Evolutionary conservation across 2,113 vertebrate species (phyloP).

Genomic region (Microtus montanus): DNA sequence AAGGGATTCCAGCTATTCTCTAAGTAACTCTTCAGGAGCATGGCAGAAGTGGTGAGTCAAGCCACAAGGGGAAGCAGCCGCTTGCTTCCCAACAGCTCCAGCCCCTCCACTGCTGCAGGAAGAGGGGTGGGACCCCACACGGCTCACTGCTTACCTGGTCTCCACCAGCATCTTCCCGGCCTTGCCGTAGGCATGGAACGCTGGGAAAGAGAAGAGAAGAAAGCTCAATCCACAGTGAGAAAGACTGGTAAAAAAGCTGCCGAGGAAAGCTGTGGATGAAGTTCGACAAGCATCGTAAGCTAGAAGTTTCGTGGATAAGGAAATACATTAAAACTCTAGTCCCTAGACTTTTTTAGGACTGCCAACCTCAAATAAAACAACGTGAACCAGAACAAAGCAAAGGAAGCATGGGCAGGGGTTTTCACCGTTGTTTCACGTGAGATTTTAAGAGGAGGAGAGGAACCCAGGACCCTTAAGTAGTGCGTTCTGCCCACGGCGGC

Average conservation of each 20-base stretch:
- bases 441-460: accelerated
- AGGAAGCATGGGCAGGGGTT: slow-evolving; percentile 59
- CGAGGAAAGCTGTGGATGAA: not conserved
- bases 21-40: not conserved
- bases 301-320: accelerated
- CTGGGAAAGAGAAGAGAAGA: slow-evolving; percentile 77
- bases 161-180: slow-evolving; percentile 96
- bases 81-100: accelerated
- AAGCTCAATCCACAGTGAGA: not conserved
- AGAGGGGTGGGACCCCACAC: accelerated
- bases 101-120: not conserved
- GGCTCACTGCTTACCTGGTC: slow-evolving; percentile 87
- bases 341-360: slow-evolving; percentile 24
- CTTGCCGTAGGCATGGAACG: slow-evolving; percentile 97
- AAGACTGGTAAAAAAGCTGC: not conserved
- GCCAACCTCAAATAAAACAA: slow-evolving; percentile 65
- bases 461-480: slow-evolving; percentile 52
- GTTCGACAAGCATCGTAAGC: accelerated
- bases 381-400: slow-evolving; percentile 65
- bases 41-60: too few relatives aligned
- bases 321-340: not conserved
- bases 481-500: slow-evolving; percentile 55
- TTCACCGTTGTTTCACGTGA: not conserved
- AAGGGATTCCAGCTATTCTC: not conserved
- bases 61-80: accelerated